Conservation (phyloP, 2,888 invertebrate species). For the Stramonita haemastoma region DNA sequence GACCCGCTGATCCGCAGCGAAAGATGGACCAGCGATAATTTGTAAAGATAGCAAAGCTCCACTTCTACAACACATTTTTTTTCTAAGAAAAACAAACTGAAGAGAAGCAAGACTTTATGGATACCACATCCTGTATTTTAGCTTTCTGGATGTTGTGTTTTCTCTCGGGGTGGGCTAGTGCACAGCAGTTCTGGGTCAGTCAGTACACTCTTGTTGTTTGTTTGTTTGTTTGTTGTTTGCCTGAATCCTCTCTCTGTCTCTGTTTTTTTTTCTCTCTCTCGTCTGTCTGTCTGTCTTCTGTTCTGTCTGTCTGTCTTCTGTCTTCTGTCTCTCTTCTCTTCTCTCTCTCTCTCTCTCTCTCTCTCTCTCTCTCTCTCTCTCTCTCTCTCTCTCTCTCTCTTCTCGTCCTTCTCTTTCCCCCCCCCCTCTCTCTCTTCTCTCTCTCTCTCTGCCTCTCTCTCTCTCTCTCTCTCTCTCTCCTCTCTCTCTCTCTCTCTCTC, state of each 20-base stretch:
- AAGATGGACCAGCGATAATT: too few species aligned
- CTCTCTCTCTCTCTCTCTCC: not conserved
- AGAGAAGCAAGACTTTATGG: too few species aligned
- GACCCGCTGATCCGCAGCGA: too few species aligned
- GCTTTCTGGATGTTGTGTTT: too few species aligned
- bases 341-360: conserved; percentile 22
- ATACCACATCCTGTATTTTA: too few species aligned
- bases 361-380: not conserved
- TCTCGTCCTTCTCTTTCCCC: not conserved
- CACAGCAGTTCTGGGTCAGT: too few species aligned
- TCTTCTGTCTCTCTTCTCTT: not conserved
- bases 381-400: not conserved
- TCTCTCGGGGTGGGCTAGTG: too few species aligned
- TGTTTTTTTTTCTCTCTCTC: not conserved
- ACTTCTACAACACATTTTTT: too few species aligned
- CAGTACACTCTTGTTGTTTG: too few species aligned
- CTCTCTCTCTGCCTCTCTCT: not conserved
- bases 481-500: conserved; percentile 8
- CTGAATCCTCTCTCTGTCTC: not conserved
- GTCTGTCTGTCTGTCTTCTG: not conserved
- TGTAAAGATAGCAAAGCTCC: too few species aligned
- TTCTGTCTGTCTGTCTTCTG: not conserved
- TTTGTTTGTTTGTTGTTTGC: too few species aligned
- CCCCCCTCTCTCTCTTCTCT: not conserved
- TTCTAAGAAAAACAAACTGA: too few species aligned